phyloP scores from a whole-genome alignment of 2,888 invertebrate genomes.

The Leptothorax acervorum region DNA sequence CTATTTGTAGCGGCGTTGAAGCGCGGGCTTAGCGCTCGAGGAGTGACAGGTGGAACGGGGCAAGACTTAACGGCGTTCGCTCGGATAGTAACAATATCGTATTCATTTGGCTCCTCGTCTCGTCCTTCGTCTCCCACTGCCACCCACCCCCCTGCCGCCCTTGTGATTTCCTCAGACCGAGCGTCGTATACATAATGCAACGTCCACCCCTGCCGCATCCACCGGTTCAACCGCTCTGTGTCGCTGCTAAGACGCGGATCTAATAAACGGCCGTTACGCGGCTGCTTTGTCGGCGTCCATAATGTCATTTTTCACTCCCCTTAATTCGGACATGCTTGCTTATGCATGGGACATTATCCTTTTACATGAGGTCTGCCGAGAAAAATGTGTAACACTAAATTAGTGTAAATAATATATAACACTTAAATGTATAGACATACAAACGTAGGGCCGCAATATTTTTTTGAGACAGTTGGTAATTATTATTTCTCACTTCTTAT shows the following conservation, averaged over 20 bases:
- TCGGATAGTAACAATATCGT: conserved; percentile 76
- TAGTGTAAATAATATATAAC: conserved; percentile 6
- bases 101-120: conserved; percentile 72
- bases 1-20: conserved; percentile 68
- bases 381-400: conserved; percentile 10
- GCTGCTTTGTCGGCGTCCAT: conserved; percentile 59
- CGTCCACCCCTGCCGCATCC: conserved; percentile 53
- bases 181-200: conserved; percentile 75
- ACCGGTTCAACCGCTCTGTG: conserved; percentile 23
- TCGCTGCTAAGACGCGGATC: conserved; percentile 67
- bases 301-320: conserved; percentile 43
- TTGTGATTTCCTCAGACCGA: conserved; percentile 47
- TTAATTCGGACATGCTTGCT: conserved; percentile 42
- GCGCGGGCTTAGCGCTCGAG: conserved; percentile 20
- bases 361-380: not conserved
- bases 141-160: not conserved
- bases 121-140: conserved; percentile 13
- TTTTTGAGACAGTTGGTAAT: not conserved
- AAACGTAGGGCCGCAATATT: not conserved
- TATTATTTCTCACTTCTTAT: not conserved
- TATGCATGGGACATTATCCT: conserved; percentile 17
- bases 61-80: conserved; percentile 67
- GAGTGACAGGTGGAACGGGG: conserved; percentile 28
- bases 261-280: conserved; percentile 72
- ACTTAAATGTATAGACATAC: not conserved